Conservation (phyloP, 2,888 invertebrate genomes). For the Pseudococcus jackbeardsleyi region DNA sequence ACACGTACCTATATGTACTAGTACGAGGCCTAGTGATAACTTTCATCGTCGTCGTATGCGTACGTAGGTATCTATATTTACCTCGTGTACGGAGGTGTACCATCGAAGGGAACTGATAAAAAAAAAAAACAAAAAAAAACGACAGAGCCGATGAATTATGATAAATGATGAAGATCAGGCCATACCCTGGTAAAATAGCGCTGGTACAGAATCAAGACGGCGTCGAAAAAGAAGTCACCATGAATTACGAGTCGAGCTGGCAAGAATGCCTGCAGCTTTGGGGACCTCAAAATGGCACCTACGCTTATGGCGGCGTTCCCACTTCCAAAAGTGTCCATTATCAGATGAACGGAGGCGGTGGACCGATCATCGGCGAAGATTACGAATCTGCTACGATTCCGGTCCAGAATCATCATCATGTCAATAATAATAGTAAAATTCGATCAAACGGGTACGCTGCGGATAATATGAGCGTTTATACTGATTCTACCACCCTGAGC, state of each 20-base stretch:
- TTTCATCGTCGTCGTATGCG: background rate
- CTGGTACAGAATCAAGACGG: constrained; percentile 69
- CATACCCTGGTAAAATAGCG: constrained; percentile 80
- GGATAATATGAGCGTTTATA: background rate
- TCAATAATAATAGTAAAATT: background rate
- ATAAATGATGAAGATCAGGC: constrained; percentile 82
- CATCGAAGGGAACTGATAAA: background rate
- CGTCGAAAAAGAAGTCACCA: constrained; percentile 63
- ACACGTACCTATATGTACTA: background rate
- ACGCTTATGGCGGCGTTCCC: background rate
- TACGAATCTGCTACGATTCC: background rate
- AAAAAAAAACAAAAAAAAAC: too few species aligned
- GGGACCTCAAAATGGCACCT: constrained; percentile 65
- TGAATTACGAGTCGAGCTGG: constrained; percentile 85
- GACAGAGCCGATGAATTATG: constrained; percentile 36
- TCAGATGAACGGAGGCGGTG: background rate
- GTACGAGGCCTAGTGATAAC: background rate
- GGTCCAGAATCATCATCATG: background rate
- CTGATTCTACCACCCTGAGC: background rate
- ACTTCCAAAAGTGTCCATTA: background rate
- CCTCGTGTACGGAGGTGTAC: too few species aligned
- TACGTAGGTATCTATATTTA: background rate
- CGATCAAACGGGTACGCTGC: background rate
- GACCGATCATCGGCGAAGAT: background rate
- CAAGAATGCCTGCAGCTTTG: constrained; percentile 72